phyloP scores from a whole-genome alignment of 2,797 vertebrate genomes.

The Petrocephalus sullivani region DNA sequence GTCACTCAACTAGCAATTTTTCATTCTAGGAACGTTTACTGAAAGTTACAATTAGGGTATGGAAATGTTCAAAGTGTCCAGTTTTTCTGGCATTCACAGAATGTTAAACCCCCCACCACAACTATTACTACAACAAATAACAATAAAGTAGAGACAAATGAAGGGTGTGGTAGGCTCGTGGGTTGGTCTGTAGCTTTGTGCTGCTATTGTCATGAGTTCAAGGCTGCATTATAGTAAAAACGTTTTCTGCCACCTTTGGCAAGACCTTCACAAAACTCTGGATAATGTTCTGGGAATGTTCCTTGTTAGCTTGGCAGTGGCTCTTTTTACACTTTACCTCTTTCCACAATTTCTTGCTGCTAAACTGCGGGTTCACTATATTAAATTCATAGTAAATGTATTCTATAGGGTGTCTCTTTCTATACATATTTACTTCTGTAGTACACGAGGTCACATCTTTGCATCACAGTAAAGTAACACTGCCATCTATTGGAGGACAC shows the following conservation, averaged over 20 bases:
- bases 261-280: not conserved
- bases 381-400: not conserved
- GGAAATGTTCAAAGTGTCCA: not conserved
- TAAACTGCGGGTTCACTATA: not conserved
- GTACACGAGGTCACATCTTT: not conserved
- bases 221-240: not conserved
- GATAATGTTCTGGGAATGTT: not conserved
- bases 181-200: not conserved
- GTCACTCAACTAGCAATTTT: not conserved
- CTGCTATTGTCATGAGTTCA: not conserved
- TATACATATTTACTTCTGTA: not conserved
- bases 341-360: not conserved
- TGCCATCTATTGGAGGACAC: constrained; percentile 13
- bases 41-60: not conserved
- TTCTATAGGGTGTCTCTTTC: not conserved
- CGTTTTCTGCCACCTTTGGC: not conserved
- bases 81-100: not conserved
- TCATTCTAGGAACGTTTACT: not conserved
- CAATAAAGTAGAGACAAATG: not conserved
- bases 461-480: constrained; percentile 2
- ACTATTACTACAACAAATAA: not conserved
- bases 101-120: not conserved
- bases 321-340: not conserved
- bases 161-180: not conserved
- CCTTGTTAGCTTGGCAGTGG: not conserved